phyloP scores from a whole-genome alignment of 2,888 invertebrate genomes.

The Xylota sylvarum region DNA sequence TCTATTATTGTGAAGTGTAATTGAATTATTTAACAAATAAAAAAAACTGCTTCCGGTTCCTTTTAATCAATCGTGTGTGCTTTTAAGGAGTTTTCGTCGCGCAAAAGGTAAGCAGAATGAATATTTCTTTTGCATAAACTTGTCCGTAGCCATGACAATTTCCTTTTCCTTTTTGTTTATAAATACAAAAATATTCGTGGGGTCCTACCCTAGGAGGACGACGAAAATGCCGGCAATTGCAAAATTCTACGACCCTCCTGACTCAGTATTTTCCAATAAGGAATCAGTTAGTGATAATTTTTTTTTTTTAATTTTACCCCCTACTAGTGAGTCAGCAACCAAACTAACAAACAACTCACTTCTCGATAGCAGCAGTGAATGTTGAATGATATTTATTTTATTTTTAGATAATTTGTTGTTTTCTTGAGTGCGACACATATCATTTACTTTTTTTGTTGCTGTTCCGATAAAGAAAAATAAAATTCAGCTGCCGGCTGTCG shows the following conservation, averaged over 20 bases:
- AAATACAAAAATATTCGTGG: conserved; percentile 41
- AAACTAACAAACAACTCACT: conserved; percentile 14
- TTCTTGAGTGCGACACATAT: not conserved
- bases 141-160: conserved; percentile 54
- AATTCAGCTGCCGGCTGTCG: not conserved
- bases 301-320: conserved; percentile 36
- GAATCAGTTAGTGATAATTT: conserved; percentile 1
- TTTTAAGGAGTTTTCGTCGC: not conserved
- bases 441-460: conserved; percentile 1
- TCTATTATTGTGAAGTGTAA: conserved; percentile 45
- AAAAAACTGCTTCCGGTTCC: conserved; percentile 1
- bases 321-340: conserved; percentile 59
- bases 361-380: conserved; percentile 19
- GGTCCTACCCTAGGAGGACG: conserved; percentile 34
- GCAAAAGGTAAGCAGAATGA: conserved; percentile 57
- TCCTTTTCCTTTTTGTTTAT: conserved; percentile 67
- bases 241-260: conserved; percentile 49
- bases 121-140: conserved; percentile 16
- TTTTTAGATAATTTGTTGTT: conserved; percentile 63
- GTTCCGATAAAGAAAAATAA: conserved; percentile 10
- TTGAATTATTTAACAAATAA: conserved; percentile 19
- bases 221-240: conserved; percentile 57
- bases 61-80: conserved; percentile 6
- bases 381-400: conserved; percentile 61
- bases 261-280: conserved; percentile 5